Base-by-base conservation (phyloP, 2,113 vertebrate genomes). In the Oxygymnocypris stewartii region DNA sequence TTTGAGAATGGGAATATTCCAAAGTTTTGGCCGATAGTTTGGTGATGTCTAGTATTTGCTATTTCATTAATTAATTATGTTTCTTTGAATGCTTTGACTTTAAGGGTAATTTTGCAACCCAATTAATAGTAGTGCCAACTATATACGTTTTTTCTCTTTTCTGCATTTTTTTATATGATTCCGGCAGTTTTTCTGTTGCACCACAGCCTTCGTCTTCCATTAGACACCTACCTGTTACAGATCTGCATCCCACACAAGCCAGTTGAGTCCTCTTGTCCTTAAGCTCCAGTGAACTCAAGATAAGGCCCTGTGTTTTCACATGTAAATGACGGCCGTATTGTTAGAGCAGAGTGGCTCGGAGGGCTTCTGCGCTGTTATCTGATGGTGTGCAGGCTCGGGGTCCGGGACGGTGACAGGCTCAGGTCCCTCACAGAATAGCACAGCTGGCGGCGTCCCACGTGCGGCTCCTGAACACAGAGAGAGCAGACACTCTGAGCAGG, bases 361-460 rank as follows among this genome's bases (percentile, higher is more conserved):
- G 85, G 91, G 90, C 90, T 91, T 90, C 90, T 87, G 90, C 87
- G 81, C 85, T 91, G 91, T 95, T 95, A 95, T 95, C 94, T 93
- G 94, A 95, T 94, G 91, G 92, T 91, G 94, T 91, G 91, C 93
- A 95, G 93, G 90, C 37, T 40, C 69, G 10, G 69, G 69, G 35
- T 40, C 37, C 9, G 35, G 37, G 37, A 73, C 31, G 6, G 5
- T 20, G 69, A 88, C 92, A 88, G 91, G 89, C 91, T 89, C 87
- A 35, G 65, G 65, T 69, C 89, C 85, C 77, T 85, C 3, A 86
- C 88, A 94, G 94, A 95, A 95, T 92, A 83, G 93, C 93, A 93
- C 93, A 94, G 93, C 94, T 94, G 94, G 93, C 89, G 20, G 89
- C 92, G 93, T 94, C 93, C 92, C 93, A 90, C 93, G 94, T 94